phyloP scores from a whole-genome alignment of 2,888 invertebrate species.

The Gastrophysa polygoni region DNA sequence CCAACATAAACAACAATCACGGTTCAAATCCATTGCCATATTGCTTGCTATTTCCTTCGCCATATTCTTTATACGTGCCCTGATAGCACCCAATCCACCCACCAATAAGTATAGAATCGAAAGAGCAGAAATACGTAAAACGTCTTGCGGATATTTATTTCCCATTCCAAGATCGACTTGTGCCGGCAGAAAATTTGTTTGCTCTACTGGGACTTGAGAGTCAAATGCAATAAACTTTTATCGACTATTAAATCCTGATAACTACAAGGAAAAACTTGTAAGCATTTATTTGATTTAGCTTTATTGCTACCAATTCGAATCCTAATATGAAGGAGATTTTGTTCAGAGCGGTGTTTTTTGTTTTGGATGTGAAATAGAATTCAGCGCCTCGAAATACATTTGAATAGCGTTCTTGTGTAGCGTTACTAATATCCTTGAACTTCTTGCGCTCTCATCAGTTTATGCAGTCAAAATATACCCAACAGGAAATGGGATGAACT shows the following conservation, averaged over 20 bases:
- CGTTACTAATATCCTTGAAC: background rate
- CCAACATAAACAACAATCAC: too few species aligned
- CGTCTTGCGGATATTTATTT: slow-evolving; percentile 12
- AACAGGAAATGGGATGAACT: too few species aligned
- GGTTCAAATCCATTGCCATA: too few species aligned
- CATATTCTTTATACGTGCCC: too few species aligned
- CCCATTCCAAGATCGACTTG: slow-evolving; percentile 16
- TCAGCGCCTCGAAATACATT: background rate
- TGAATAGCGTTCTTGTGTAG: background rate
- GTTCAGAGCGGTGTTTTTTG: background rate
- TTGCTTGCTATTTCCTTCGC: too few species aligned
- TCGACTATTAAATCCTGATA: slow-evolving; percentile 20
- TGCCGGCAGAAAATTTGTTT: slow-evolving; percentile 16
- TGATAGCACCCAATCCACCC: too few species aligned
- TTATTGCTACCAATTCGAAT: background rate
- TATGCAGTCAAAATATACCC: background rate
- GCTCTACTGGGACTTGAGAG: slow-evolving; percentile 9
- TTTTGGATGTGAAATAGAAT: background rate
- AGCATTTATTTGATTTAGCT: slow-evolving; percentile 18
- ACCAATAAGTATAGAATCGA: background rate
- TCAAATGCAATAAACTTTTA: slow-evolving; percentile 21
- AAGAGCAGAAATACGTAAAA: background rate
- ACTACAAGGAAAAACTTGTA: slow-evolving; percentile 15
- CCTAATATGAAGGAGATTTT: background rate
- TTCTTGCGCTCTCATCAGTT: background rate